A percentile compares a stretch with the other conserved stretches of the same genome.
These are phyloP conservation scores for Clarias macrocephalus DNA, from an alignment of 2,113 vertebrate species.

Conservation along the genomic window DNA sequence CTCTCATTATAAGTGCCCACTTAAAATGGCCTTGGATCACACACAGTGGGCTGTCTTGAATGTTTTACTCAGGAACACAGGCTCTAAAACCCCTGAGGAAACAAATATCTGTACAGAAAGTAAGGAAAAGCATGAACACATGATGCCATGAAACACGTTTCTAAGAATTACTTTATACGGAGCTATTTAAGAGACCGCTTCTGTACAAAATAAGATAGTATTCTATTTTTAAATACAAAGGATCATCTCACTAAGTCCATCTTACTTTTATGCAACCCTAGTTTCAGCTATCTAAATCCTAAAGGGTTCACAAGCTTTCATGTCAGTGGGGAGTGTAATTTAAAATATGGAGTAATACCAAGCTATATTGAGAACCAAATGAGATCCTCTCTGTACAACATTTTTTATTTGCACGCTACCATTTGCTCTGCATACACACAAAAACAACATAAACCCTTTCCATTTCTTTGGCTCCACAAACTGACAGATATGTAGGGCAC, in stretches of 20 bases:
- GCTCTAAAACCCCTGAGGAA: constrained; percentile 17
- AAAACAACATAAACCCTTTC: constrained; percentile 24
- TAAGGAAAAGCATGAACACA: neutral
- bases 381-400: constrained; percentile 4
- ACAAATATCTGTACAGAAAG: neutral
- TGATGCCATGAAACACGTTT: neutral
- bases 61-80: neutral
- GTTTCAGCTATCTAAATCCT: constrained; percentile 29
- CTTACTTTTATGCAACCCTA: constrained; percentile 20
- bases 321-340: constrained; percentile 22
- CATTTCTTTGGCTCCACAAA: constrained; percentile 38
- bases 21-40: constrained; percentile 39
- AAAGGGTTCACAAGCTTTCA: constrained; percentile 36
- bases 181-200: neutral
- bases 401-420: constrained; percentile 27
- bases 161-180: neutral
- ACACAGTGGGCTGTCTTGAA: constrained; percentile 30
- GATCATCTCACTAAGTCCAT: neutral
- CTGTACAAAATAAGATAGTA: neutral
- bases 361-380: constrained; percentile 30
- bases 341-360: constrained; percentile 43
- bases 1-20: constrained; percentile 48
- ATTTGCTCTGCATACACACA: constrained; percentile 9
- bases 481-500: constrained; percentile 39
- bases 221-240: neutral